A percentile compares a stretch with the other conserved stretches of the same genome.
Evolutionary conservation across 1,140 invertebrate genomes (phyloP).

Genomic region (Harlomillsia oculata): DNA sequence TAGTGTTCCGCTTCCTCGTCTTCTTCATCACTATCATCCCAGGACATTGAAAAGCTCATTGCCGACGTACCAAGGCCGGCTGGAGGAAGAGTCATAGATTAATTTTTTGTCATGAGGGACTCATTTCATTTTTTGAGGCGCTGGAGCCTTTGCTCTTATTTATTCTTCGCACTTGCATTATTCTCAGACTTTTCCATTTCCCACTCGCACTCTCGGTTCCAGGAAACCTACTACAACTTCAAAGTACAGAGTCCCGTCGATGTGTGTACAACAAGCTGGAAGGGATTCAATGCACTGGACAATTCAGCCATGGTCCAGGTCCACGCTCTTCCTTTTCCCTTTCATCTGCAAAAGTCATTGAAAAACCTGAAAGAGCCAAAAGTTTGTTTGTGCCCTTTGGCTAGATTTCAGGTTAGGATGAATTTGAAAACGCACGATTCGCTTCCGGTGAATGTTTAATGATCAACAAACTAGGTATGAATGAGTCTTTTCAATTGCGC

Average conservation of each 20-base stretch:
- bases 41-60: not conserved
- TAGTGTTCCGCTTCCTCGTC: not conserved
- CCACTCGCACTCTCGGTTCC: not conserved
- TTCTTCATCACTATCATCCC: not conserved
- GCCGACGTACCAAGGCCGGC: not conserved
- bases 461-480: constrained; percentile 1
- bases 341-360: not conserved
- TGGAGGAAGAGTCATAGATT: constrained; percentile 13
- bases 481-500: constrained; percentile 4
- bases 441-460: constrained; percentile 3
- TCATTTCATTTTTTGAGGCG: constrained; percentile 17
- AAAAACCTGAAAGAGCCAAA: too few species aligned
- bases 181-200: not conserved
- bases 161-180: constrained; percentile 20
- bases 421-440: too few species aligned
- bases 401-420: too few species aligned
- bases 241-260: not conserved
- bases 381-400: too few species aligned
- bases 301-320: not conserved
- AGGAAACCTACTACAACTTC: not conserved
- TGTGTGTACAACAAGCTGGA: too few species aligned
- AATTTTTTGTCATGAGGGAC: constrained; percentile 14
- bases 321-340: not conserved
- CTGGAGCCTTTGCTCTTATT: constrained; percentile 5
- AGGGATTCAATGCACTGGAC: too few species aligned